phyloP scores from a whole-genome alignment of 2,888 invertebrate genomes.

The Eledone cirrhosa region DNA sequence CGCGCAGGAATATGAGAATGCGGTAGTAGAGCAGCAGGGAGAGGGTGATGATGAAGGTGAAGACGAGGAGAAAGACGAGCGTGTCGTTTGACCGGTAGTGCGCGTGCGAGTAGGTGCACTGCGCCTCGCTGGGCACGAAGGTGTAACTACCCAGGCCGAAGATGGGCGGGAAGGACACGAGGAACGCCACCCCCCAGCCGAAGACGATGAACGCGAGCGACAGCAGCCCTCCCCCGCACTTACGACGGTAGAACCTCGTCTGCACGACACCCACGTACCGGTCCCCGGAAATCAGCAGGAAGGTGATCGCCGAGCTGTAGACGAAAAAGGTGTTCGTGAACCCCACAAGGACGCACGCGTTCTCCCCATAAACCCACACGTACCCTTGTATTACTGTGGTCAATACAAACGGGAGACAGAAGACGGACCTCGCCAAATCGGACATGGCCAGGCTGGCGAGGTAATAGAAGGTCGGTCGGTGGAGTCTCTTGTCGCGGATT shows the following conservation, averaged over 20 bases:
- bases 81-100: conserved; percentile 59
- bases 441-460: conserved; percentile 56
- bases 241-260: conserved; percentile 51
- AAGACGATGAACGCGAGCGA: conserved; percentile 51
- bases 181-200: conserved; percentile 55
- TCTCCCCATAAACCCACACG: conserved; percentile 53
- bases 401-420: conserved; percentile 60
- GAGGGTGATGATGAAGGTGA: conserved; percentile 46
- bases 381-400: conserved; percentile 55
- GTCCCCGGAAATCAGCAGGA: conserved; percentile 57
- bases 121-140: conserved; percentile 55
- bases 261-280: conserved; percentile 53
- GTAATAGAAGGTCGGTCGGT: conserved; percentile 61
- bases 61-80: conserved; percentile 56
- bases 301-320: conserved; percentile 52
- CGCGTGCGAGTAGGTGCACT: conserved; percentile 57
- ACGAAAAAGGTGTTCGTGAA: conserved; percentile 61
- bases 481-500: conserved; percentile 47
- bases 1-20: conserved; percentile 55
- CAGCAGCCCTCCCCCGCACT: conserved; percentile 52
- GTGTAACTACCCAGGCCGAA: conserved; percentile 57
- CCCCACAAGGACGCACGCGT: conserved; percentile 56
- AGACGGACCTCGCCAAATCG: conserved; percentile 54
- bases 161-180: conserved; percentile 60
- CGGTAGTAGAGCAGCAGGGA: conserved; percentile 53